Conservation (phyloP, 2,113 vertebrate genomes). For the Pseudorasbora parva region DNA sequence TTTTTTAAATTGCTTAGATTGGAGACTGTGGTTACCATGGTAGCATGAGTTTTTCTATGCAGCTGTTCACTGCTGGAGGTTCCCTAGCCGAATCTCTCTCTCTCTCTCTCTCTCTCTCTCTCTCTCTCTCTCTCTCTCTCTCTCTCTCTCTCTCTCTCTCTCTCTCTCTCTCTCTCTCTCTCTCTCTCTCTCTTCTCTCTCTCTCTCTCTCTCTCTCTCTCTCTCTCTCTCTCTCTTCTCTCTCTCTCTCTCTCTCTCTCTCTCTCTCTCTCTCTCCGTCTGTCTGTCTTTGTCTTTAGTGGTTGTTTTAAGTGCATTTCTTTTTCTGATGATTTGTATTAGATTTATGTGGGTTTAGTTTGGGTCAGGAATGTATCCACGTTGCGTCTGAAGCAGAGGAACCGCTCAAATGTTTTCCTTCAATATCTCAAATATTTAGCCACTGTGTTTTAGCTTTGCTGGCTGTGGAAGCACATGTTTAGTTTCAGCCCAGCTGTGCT, state of each 20-base stretch:
- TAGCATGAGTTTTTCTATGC: conserved; percentile 66
- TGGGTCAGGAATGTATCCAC: conserved; percentile 43
- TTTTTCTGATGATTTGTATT: conserved; percentile 26
- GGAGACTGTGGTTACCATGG: conserved; percentile 70
- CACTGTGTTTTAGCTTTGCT: conserved; percentile 37
- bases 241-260: too few relatives aligned
- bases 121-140: too few relatives aligned
- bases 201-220: too few relatives aligned
- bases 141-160: too few relatives aligned
- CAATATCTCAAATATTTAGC: conserved; percentile 55
- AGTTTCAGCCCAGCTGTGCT: conserved; percentile 57
- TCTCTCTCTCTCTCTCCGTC: neutral
- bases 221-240: too few relatives aligned
- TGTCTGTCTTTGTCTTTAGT: conserved; percentile 35
- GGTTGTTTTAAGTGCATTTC: neutral
- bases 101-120: too few relatives aligned
- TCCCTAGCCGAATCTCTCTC: conserved; percentile 16
- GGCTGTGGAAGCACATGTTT: conserved; percentile 50
- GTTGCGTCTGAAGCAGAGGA: conserved; percentile 45
- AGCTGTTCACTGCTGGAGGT: conserved; percentile 76
- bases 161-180: too few relatives aligned
- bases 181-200: neutral
- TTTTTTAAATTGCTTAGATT: conserved; percentile 52
- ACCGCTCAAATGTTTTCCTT: conserved; percentile 44
- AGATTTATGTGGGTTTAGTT: conserved; percentile 43